Percentiles rank a stretch among this genome's conserved stretches.
Conservation (phyloP, 2,113 vertebrate species). For the Lagopus muta region DNA sequence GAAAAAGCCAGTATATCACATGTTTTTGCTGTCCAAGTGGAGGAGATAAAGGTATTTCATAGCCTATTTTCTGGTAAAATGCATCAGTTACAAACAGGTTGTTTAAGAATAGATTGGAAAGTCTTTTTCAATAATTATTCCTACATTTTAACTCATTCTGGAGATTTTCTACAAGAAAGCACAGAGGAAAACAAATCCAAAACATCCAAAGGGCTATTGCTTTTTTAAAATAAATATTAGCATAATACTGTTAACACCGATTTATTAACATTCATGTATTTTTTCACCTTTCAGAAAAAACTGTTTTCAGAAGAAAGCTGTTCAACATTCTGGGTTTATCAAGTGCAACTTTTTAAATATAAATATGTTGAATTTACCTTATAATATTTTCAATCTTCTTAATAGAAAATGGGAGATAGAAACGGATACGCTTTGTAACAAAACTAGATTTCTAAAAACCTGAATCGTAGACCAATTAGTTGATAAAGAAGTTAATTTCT, state of each 20-base stretch:
- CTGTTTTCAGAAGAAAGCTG: neutral
- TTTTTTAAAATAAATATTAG: neutral
- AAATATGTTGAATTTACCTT: too few species aligned
- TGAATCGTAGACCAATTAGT: neutral
- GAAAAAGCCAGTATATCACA: neutral
- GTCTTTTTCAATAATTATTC: neutral
- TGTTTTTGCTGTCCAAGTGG: neutral
- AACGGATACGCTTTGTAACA: too few species aligned
- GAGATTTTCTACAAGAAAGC: neutral
- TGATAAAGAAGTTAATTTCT: slow-evolving; percentile 21
- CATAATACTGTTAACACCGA: neutral
- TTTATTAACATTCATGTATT: neutral
- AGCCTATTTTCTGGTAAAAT: neutral
- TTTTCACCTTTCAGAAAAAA: neutral
- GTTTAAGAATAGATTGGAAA: neutral
- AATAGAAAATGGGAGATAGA: too few species aligned
- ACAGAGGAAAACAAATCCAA: neutral
- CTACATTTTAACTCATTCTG: neutral
- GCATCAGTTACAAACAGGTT: neutral
- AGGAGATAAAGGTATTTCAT: neutral
- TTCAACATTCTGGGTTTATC: neutral
- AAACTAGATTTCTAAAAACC: too few species aligned
- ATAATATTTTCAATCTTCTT: too few species aligned
- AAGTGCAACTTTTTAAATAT: neutral
- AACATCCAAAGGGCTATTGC: accelerated